These are phyloP conservation scores for Thelaira solivaga DNA, from an alignment of 2,888 invertebrate genomes.

Conservation along the genomic window DNA sequence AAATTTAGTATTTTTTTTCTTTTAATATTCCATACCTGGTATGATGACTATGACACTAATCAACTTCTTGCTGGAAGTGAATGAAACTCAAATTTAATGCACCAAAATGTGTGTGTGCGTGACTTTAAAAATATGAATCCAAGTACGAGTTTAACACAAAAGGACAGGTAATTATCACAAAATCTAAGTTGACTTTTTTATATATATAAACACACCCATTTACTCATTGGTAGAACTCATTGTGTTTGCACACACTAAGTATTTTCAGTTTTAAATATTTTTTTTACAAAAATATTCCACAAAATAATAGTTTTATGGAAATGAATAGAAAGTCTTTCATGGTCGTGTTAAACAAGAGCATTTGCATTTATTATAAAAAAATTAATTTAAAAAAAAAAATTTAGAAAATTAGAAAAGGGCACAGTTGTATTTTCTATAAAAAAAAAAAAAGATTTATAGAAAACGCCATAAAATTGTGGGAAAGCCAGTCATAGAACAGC, in stretches of 20 bases:
- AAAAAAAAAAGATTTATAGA: too few relatives aligned
- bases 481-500: conserved; percentile 24
- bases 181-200: neutral
- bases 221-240: neutral
- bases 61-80: neutral
- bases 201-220: neutral
- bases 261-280: neutral
- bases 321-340: conserved; percentile 22
- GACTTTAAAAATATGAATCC: too few relatives aligned
- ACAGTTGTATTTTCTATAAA: conserved; percentile 26
- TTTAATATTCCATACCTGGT: too few relatives aligned
- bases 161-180: conserved; percentile 40
- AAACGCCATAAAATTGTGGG: conserved; percentile 42
- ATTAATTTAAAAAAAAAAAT: conserved; percentile 12
- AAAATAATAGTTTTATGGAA: neutral
- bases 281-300: neutral
- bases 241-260: neutral
- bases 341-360: conserved; percentile 17
- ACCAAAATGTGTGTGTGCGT: neutral
- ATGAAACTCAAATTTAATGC: neutral
- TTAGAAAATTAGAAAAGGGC: conserved; percentile 44
- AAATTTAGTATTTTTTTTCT: too few relatives aligned
- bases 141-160: conserved; percentile 33
- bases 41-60: neutral
- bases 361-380: conserved; percentile 50